Evolutionary conservation across 2,888 invertebrate species (phyloP).

Genomic region (Trilocha varians): DNA sequence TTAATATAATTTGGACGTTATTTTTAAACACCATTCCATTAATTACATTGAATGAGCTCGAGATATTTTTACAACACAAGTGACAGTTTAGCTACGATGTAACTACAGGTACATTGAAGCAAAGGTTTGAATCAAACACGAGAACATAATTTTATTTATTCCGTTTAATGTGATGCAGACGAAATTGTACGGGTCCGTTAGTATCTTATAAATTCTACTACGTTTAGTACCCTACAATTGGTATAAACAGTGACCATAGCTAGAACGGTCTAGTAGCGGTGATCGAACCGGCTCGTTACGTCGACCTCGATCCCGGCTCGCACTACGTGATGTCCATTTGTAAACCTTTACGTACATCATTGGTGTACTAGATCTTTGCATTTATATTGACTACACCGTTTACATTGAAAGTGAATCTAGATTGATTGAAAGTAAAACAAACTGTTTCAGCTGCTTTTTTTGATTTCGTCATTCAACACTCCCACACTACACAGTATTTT

Average conservation of each 20-base stretch:
- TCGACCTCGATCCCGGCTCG: not conserved
- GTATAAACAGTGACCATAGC: not conserved
- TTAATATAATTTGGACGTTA: too few species aligned
- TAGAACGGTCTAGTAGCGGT: slow-evolving; percentile 9
- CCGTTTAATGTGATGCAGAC: too few species aligned
- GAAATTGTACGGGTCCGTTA: too few species aligned
- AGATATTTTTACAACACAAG: too few species aligned
- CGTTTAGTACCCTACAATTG: not conserved
- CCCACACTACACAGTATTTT: too few species aligned
- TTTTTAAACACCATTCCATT: too few species aligned
- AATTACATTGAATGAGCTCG: too few species aligned
- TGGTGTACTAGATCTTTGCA: slow-evolving; percentile 1
- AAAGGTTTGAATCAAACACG: too few species aligned
- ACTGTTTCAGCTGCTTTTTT: not conserved
- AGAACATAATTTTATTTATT: too few species aligned
- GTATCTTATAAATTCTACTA: too few species aligned
- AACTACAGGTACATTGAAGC: too few species aligned
- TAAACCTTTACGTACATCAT: slow-evolving; percentile 13
- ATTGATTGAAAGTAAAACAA: slow-evolving; percentile 9
- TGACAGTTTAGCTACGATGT: too few species aligned
- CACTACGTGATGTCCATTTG: slow-evolving; percentile 11
- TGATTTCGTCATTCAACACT: slow-evolving; percentile 11
- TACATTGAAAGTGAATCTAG: slow-evolving; percentile 10
- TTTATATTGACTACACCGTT: slow-evolving; percentile 5
- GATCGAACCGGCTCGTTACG: slow-evolving; percentile 13